Conservation (phyloP, 2,888 invertebrate genomes). For the Zaprionus lineosus region DNA sequence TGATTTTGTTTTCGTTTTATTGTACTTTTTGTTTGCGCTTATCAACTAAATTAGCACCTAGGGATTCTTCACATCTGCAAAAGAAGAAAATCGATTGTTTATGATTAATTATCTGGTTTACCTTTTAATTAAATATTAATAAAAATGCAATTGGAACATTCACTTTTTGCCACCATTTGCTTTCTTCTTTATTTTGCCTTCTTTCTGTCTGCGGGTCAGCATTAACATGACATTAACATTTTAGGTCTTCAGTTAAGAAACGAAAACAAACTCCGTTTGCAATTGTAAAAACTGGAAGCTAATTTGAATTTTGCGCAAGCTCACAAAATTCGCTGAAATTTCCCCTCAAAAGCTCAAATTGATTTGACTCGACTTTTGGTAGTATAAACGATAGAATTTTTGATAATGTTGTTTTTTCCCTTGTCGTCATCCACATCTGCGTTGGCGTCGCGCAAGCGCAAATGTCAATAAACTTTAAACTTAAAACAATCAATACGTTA, state of each 20-base stretch:
- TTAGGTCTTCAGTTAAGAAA: not conserved
- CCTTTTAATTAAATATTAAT: not conserved
- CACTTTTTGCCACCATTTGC: slow-evolving; percentile 50
- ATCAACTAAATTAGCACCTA: slow-evolving; percentile 83
- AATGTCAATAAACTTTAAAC: slow-evolving; percentile 71
- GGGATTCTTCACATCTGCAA: slow-evolving; percentile 83
- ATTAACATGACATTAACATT: slow-evolving; percentile 37
- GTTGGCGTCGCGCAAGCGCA: slow-evolving; percentile 45
- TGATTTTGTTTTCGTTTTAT: slow-evolving; percentile 41
- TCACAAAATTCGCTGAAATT: too few relatives aligned
- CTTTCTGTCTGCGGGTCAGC: slow-evolving; percentile 2
- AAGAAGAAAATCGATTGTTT: slow-evolving; percentile 16
- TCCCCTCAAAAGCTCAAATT: too few relatives aligned
- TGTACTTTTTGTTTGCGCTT: slow-evolving; percentile 75
- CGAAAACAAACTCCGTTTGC: slow-evolving; percentile 35
- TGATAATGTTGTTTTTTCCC: not conserved
- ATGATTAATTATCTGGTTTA: slow-evolving; percentile 14
- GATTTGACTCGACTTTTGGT: too few relatives aligned
- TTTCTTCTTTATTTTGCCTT: slow-evolving; percentile 16
- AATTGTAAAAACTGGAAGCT: not conserved
- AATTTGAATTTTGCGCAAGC: not conserved
- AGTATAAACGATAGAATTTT: not conserved
- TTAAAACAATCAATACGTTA: slow-evolving; percentile 60
- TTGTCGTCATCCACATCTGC: not conserved
- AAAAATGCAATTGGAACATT: slow-evolving; percentile 64